Base-by-base conservation (phyloP, 2,113 vertebrate species). In the Chrysemys picta region DNA sequence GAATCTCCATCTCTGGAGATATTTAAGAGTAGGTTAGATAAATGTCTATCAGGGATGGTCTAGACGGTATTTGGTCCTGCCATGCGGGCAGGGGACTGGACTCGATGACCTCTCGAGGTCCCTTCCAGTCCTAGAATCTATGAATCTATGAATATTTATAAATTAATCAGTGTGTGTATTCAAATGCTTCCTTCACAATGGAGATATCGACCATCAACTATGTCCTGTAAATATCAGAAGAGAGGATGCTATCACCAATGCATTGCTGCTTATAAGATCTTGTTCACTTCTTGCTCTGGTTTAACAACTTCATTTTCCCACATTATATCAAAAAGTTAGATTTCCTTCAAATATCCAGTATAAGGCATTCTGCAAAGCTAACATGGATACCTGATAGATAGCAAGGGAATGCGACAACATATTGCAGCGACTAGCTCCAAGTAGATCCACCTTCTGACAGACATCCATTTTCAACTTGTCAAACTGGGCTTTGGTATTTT, bases 391-490 rank as follows among this genome's bases (percentile, higher is more conserved):
- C 98, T 99, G 99, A 94, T 98, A 98, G 81, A 97, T 98, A 53
- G 98, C 97, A 92, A 99, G 99, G 4, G 98, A 99, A 80, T 98
- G 98, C 57, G 98, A 98, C 10, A 99, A 93, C 98, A 99, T 98
- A 89, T 99, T 98, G 94, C 98, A 99, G 94, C 98, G 98, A 78
- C 98, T 99, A 24, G 98, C 98, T 94, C 98, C 98, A 83, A 99
- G 98, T 95, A 99, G 98, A 89, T 98, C 99, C 84, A 99, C 98
- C 96, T 99, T 99, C 97, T 99, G 98, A 97, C 98, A 99, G 79
- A 98, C 89, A 0, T 98, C 98, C 29, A 98, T 99, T 97, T 99
- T 99, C 92, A 98, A 98, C 92, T 99, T 99, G 96, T 99, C 98
- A 94, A 98, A 99, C 79, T 99, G 98, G 83, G 95, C 50, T 97